Conservation (phyloP, 2,797 vertebrate genomes). For the Lemur catta region DNA sequence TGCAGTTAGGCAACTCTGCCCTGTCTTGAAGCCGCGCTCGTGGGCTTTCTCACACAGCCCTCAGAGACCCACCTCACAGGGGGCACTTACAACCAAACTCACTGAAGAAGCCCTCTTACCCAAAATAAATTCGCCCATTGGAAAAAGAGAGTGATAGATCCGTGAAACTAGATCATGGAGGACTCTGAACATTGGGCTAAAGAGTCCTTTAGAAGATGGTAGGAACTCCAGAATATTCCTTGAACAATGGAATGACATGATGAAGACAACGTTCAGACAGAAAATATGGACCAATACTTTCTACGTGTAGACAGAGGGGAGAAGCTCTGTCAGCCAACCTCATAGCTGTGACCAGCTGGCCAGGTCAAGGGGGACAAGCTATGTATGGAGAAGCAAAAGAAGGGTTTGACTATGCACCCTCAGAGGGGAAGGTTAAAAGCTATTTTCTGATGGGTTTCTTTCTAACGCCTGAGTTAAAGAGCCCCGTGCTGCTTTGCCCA, state of each 20-base stretch:
- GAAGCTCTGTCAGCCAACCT: neutral
- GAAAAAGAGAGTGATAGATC: neutral
- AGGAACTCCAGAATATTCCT: neutral
- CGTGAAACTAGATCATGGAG: neutral
- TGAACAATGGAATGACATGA: neutral
- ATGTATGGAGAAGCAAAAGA: neutral
- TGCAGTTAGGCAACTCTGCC: neutral
- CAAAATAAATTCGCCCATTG: neutral
- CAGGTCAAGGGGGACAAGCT: neutral
- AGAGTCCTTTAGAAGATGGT: neutral
- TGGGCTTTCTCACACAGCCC: neutral
- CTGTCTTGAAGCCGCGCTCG: accelerated
- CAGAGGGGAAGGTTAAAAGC: neutral
- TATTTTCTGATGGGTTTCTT: neutral
- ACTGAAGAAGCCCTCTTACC: neutral
- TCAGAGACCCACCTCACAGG: neutral
- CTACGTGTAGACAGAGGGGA: neutral
- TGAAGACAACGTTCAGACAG: neutral
- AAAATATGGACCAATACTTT: neutral
- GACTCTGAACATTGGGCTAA: neutral
- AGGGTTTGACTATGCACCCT: neutral
- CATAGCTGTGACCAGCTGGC: neutral
- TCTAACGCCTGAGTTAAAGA: neutral
- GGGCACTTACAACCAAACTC: neutral
- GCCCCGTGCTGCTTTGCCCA: neutral